phyloP scores from a whole-genome alignment of 2,888 invertebrate genomes.

The Hydrotaea diabolus region DNA sequence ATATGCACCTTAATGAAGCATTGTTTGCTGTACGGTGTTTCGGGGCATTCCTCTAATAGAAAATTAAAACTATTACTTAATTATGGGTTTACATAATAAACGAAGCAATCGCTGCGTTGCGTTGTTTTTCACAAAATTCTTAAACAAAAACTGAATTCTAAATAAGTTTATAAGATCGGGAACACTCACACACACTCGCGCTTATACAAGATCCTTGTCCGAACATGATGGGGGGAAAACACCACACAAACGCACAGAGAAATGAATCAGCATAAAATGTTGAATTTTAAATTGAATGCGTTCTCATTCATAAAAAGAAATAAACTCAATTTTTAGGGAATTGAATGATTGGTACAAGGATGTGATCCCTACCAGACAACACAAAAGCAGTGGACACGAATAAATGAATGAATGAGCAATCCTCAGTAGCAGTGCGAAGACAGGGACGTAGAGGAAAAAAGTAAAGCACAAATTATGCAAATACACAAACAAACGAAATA shows the following conservation, averaged over 20 bases:
- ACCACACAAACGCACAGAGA: background rate
- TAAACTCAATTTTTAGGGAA: slow-evolving; percentile 5
- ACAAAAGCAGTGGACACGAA: background rate
- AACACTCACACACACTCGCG: background rate
- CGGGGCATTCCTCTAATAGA: background rate
- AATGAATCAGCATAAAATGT: slow-evolving; percentile 24
- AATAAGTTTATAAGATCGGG: background rate
- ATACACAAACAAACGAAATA: too few species aligned
- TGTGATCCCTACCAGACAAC: background rate
- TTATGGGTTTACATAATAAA: slow-evolving; percentile 12
- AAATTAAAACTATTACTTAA: slow-evolving; percentile 18
- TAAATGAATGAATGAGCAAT: background rate
- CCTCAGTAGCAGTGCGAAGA: background rate
- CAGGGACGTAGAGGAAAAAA: background rate
- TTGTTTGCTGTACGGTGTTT: background rate
- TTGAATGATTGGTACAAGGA: slow-evolving; percentile 23
- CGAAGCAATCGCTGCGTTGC: background rate
- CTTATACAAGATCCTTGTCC: background rate
- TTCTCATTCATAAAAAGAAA: background rate
- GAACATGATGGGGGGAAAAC: background rate
- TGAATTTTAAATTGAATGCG: slow-evolving; percentile 11
- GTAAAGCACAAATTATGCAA: too few species aligned
- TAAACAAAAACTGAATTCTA: background rate
- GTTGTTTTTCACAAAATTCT: background rate
- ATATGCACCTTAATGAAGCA: slow-evolving; percentile 17